Evolutionary conservation across 2,113 vertebrate genomes (phyloP), one percentile per base, ranked within the genome.

Genomic region (Trichomycterus rosablanca): DNA sequence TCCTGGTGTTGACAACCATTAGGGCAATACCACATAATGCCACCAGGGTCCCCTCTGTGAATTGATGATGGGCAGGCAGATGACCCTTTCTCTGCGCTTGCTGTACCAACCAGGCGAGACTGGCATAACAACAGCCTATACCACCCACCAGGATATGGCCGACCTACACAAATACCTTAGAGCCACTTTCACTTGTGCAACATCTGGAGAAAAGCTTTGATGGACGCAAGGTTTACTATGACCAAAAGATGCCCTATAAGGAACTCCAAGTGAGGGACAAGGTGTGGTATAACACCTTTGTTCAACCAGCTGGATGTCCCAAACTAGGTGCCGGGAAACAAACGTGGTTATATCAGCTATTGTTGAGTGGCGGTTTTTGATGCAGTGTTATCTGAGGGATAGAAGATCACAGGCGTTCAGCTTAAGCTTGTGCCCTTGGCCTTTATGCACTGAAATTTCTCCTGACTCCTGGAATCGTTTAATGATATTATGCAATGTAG

Each of bases 141-240:
- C 55, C 7, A 12, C 56, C 2, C 48, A 12, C 15, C 18, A 50
- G 7, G 59, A 59, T 30, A 12, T 67, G 2, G 4, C 35, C 6
- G 46, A 50, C 2, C 39, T 57, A 1, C 54, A 71, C 4, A 3
- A 19, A 16, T 57, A 71, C 22, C 37, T 67, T 1, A 35, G 44
- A 11, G 18, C 18, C 3, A 37, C 54, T 1, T 63, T 62, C 2
- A 18, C 51, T 1, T 59, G 54, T 9, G 39, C 14, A 60, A 22
- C 32, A 24, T 0, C 12, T 63, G 19, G 9, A 66, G 5, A 61
- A 10, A 1, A 23, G 18, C 3, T 30, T 49, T 2, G 15, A 45
- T 23, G 48, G 59, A 3, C 20, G 16, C 3, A 53, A 71, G 3
- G 48, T 63, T 12, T 71, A 60, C 11, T 71, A 71, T 26, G 40